Base-by-base conservation (phyloP, 2,888 invertebrate genomes). In the Byasa hedistus region DNA sequence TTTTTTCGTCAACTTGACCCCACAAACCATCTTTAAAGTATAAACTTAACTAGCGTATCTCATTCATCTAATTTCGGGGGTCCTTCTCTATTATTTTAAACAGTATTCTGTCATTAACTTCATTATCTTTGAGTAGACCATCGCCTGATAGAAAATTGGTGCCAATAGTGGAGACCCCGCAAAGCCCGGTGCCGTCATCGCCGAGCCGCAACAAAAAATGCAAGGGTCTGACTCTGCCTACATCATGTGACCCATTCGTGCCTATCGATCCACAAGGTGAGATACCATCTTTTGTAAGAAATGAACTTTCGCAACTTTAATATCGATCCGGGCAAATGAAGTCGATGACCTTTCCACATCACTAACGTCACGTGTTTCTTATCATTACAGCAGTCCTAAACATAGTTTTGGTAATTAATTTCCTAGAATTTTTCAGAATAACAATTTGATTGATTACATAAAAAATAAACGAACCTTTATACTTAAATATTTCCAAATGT, bases 231-330 rank as follows among this genome's bases (percentile, higher is more conserved):
- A 72, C 59, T 36, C 66, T 85, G 27, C 80, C 81, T 2, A 67
- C 74, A 1, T 78, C 84, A 62, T 87, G 82, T 70, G 83, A 87
- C 61, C 86, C 88, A 1, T 83, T 83, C 64, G 73, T 82, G 61
- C 86, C 92, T 0, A 87, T 94, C 64, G 94, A 94, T 82, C 94
- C 94, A 3, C 94, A 94, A 79, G 94, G 94, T 86, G 73, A 79
- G 76, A 27, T 44, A 44, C 12, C 19, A 44, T 44, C 44, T 17
- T 15, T 19, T 44, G 15, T 19, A 15, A 44, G 19, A 44, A 44
- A 32, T 32, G 32, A 44, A 44, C 44, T 36, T 7, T 36, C 32
- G 10, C 44, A 3, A 44, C 19, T 44, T 44, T 44, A 17, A 1
- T 44, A 44, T 44, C 44, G 44, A 44, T 44, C 15, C 15, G 44